A percentile compares a stretch with the other conserved stretches of the same genome.
phyloP scores from a whole-genome alignment of 35 echinoderm and acorn worm genomes.

The Ptychodera flava region DNA sequence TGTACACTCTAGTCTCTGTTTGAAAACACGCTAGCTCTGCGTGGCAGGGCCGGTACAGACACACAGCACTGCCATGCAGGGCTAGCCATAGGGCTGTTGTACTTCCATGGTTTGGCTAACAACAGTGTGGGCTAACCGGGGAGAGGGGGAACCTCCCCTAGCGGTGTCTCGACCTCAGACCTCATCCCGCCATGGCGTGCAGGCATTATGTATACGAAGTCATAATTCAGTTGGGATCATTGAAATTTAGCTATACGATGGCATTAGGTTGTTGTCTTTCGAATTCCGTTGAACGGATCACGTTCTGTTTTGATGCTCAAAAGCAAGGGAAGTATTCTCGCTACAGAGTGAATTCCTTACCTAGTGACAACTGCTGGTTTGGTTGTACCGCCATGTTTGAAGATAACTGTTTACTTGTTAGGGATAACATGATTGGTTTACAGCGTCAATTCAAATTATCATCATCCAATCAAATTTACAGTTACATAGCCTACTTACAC shows the following conservation, averaged over 20 bases:
- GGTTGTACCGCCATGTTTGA: conserved; percentile 52
- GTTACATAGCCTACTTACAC: no score
- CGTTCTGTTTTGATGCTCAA: background rate
- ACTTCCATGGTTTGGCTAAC: no score
- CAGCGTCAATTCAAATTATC: no score
- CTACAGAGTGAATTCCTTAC: conserved; percentile 12
- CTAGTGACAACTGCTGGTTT: conserved; percentile 45
- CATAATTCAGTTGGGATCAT: background rate
- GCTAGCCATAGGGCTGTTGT: no score
- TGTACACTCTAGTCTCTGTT: no score
- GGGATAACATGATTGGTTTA: background rate
- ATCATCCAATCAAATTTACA: no score
- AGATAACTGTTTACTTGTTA: background rate
- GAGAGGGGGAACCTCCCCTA: no score
- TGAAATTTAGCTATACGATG: background rate
- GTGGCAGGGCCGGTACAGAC: no score
- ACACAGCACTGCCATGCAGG: no score
- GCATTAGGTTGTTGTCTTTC: background rate
- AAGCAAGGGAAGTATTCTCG: background rate
- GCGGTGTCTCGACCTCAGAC: no score
- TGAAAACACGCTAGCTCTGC: no score
- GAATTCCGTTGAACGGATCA: background rate
- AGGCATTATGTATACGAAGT: background rate
- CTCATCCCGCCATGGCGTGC: background rate
- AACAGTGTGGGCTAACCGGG: no score